A percentile compares a stretch with the other conserved stretches of the same genome.
Conservation (phyloP, 23 tunicate species). For the Oikopleura albicans region DNA sequence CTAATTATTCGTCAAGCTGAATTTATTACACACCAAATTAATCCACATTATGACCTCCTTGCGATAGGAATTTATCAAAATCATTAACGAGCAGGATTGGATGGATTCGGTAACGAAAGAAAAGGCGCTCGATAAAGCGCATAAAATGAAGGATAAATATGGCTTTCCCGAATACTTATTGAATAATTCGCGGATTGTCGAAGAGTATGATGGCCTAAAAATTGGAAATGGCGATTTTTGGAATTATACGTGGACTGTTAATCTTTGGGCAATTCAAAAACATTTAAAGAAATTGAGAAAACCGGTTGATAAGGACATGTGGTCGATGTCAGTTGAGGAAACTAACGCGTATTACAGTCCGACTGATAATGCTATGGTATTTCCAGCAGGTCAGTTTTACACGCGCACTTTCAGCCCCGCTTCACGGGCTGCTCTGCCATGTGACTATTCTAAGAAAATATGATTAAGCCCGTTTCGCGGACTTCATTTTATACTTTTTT, state of each 20-base stretch:
- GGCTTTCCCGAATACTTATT: background rate
- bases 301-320: background rate
- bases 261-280: slow-evolving; percentile 6
- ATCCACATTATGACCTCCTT: no score
- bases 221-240: background rate
- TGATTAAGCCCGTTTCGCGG: no score
- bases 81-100: background rate
- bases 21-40: no score
- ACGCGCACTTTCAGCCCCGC: no score
- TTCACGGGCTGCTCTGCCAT: no score
- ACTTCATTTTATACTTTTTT: no score
- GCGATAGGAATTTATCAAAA: background rate
- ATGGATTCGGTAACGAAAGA: background rate
- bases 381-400: no score
- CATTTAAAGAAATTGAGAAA: background rate
- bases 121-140: background rate
- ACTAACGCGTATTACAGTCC: background rate
- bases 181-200: background rate
- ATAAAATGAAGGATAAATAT: slow-evolving; percentile 1
- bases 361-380: slow-evolving; percentile 12
- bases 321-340: background rate
- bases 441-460: no score
- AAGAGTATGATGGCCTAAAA: background rate
- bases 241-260: background rate
- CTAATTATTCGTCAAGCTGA: no score